Evolutionary conservation across 2,888 invertebrate species (phyloP), one percentile per base, ranked within the genome.

Genomic region (Leucoptera coffeella): DNA sequence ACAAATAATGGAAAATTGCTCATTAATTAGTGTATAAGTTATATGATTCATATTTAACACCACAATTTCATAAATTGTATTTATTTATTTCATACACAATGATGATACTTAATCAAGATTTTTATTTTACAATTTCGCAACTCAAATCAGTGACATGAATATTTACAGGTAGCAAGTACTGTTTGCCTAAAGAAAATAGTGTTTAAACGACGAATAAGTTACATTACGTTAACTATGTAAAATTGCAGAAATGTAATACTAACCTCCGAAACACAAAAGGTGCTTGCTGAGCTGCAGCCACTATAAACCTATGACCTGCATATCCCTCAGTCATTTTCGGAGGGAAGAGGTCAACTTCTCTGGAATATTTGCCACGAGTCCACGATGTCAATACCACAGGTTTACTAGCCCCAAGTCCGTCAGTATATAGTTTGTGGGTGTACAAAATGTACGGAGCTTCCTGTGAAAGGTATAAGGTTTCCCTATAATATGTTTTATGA

Each of bases 381-480:
- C 86, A 88, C 15, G 85, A 82, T 12, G 79, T 82, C 7, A 87
- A 39, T 1, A 87, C 78, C 12, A 74, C 43, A 1, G 84, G 77
- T 25, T 52, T 54, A 42, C 85, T 85, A 0, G 80, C 75, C 14
- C 85, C 86, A 37, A 85, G 55, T 3, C 85, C 84, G 48, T 86
- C 85, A 1, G 75, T 71, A 43, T 79, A 86, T 21, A 87, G 50
- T 35, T 76, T 74, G 45, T 87, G 86, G 0, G 85, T 85, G 43
- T 83, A 86, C 26, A 87, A 50, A 36, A 85, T 80, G 45, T 76
- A 84, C 9, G 83, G 77, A 1, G 77, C 62, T 56, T 82, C 82
- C 78, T 82, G 36, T n/a, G 43, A 36, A 42, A 33, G 4, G 28
- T 19, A 15, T 28, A 4, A 13, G n/a, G 5, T n/a, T n/a, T n/a